phyloP scores from a whole-genome alignment of 2,113 vertebrate genomes.

The Poeciliopsis retropinna region DNA sequence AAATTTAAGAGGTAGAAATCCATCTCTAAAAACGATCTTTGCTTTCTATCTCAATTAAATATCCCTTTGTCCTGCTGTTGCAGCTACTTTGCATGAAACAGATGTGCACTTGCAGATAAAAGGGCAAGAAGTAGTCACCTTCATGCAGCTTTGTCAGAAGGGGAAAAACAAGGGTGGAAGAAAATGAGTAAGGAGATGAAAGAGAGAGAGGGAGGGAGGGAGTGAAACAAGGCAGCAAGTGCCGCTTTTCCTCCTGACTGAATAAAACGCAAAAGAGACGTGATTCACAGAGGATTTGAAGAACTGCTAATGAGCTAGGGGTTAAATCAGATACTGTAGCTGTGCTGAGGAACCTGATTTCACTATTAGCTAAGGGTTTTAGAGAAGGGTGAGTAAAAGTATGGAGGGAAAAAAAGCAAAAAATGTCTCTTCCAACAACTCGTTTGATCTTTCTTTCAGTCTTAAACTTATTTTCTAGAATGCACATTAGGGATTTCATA shows the following conservation, averaged over 20 bases:
- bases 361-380: conserved; percentile 50
- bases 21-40: conserved; percentile 13
- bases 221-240: conserved; percentile 15
- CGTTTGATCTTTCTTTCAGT: conserved; percentile 30
- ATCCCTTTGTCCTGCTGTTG: conserved; percentile 21
- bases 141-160: conserved; percentile 33
- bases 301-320: conserved; percentile 66
- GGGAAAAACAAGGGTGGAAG: background rate
- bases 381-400: conserved; percentile 14
- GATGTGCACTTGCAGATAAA: conserved; percentile 43
- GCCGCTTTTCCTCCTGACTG: conserved; percentile 52
- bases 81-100: conserved; percentile 42
- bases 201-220: background rate
- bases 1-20: conserved; percentile 13
- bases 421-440: conserved; percentile 37
- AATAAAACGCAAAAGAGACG: conserved; percentile 56
- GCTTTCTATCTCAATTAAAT: conserved; percentile 40
- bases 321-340: conserved; percentile 49
- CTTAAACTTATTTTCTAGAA: conserved; percentile 38
- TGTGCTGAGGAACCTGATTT: conserved; percentile 58
- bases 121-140: conserved; percentile 48
- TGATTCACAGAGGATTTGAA: conserved; percentile 59
- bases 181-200: conserved; percentile 3
- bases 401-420: conserved; percentile 2
- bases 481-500: conserved; percentile 15